Evolutionary conservation across 1,140 invertebrate species (phyloP).

Genomic region (Aphelenchoides fujianensis): DNA sequence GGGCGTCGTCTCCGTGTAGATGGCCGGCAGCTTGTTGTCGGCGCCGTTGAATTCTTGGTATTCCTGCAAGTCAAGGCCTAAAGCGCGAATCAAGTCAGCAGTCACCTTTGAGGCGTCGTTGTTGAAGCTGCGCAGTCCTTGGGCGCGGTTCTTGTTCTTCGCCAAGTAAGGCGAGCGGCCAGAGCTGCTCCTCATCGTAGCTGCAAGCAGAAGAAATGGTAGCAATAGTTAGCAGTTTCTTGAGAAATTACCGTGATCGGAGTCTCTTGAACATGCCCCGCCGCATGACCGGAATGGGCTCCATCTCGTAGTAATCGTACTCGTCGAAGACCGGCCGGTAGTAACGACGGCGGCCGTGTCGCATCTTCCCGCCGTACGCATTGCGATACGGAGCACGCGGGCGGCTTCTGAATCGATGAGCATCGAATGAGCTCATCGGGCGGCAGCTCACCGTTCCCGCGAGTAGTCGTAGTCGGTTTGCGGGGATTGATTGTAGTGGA

Average conservation of each 20-base stretch:
- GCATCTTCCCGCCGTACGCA: not conserved
- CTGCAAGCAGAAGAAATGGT: not conserved
- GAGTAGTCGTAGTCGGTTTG: constrained; percentile 8
- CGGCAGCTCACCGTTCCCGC: not conserved
- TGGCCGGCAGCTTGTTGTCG: constrained; percentile 3
- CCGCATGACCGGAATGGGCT: constrained; percentile 25
- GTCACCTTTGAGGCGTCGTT: constrained; percentile 2
- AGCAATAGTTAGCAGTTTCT: not conserved
- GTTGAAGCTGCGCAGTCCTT: constrained; percentile 5
- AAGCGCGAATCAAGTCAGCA: not conserved
- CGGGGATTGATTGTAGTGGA: not conserved
- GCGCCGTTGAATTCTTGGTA: not conserved
- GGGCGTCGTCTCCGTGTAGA: not conserved
- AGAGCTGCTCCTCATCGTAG: constrained; percentile 31
- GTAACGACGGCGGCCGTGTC: constrained; percentile 18
- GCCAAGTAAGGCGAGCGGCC: constrained; percentile 19
- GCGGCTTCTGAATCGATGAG: not conserved
- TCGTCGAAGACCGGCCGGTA: constrained; percentile 34
- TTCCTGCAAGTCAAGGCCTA: not conserved
- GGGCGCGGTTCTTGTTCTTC: not conserved
- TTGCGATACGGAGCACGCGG: not conserved
- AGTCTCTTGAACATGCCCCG: constrained; percentile 14
- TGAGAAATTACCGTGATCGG: not conserved
- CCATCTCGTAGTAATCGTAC: constrained; percentile 39
- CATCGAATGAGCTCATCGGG: not conserved